These are phyloP conservation scores for Punctoribates punctum DNA, from an alignment of 2,888 invertebrate species.

Conservation along the genomic window DNA sequence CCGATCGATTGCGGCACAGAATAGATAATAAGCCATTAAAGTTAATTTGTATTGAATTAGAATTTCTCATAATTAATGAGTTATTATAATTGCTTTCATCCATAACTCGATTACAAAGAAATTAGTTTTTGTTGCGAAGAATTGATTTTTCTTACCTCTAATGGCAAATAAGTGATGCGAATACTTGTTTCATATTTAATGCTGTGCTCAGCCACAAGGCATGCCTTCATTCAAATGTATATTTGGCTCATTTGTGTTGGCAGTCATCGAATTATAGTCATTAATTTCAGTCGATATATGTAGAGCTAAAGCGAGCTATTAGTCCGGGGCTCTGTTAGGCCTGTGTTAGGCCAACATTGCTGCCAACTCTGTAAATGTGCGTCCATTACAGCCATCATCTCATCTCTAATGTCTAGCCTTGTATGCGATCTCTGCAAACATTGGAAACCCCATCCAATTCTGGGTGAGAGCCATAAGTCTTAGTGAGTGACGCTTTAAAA, in stretches of 20 bases:
- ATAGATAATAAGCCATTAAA: background rate
- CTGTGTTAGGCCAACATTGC: background rate
- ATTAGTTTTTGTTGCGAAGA: background rate
- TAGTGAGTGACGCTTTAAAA: slow-evolving; percentile 20
- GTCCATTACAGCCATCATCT: slow-evolving; percentile 23
- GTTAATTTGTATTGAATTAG: slow-evolving; percentile 8
- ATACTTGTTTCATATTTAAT: slow-evolving; percentile 20
- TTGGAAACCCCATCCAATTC: background rate
- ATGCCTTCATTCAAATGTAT: background rate
- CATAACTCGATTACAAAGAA: background rate
- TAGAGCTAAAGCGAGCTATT: slow-evolving; percentile 15
- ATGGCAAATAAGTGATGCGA: slow-evolving; percentile 1
- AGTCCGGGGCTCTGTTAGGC: no score
- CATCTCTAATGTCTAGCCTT: slow-evolving; percentile 25
- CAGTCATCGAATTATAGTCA: slow-evolving; percentile 21
- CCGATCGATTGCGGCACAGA: background rate
- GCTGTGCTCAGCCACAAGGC: background rate
- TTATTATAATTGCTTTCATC: background rate
- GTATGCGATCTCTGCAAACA: slow-evolving; percentile 11
- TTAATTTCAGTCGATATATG: slow-evolving; percentile 29
- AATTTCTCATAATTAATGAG: background rate
- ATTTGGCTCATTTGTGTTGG: slow-evolving; percentile 21
- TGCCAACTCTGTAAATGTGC: slow-evolving; percentile 2
- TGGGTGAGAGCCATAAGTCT: background rate
- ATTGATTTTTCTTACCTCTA: slow-evolving; percentile 6